Conservation (phyloP, 2,797 vertebrate genomes). For the Sparus aurata region DNA sequence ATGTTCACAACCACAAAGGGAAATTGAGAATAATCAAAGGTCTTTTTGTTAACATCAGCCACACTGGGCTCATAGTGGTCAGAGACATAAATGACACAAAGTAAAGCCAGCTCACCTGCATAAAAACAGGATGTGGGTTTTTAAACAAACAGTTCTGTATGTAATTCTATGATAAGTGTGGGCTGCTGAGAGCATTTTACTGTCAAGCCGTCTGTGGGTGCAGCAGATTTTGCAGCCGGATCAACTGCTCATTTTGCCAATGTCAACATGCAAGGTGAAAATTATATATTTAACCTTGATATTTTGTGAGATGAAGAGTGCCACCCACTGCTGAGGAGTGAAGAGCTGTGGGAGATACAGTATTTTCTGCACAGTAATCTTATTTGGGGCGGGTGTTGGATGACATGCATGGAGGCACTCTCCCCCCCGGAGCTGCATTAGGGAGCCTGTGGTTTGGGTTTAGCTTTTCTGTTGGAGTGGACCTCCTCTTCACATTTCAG, state of each 20-base stretch:
- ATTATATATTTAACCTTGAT: constrained; percentile 38
- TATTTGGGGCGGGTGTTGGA: constrained; percentile 65
- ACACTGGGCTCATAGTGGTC: background rate
- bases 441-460: constrained; percentile 27
- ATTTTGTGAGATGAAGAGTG: constrained; percentile 21
- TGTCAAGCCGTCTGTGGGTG: constrained; percentile 21
- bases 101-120: background rate
- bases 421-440: constrained; percentile 48
- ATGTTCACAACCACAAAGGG: background rate
- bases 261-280: constrained; percentile 32
- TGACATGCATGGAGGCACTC: constrained; percentile 46
- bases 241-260: constrained; percentile 20
- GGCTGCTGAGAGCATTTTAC: constrained; percentile 6
- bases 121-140: constrained; percentile 33
- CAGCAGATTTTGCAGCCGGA: constrained; percentile 13
- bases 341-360: constrained; percentile 43
- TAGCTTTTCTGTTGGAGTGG: constrained; percentile 4
- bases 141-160: constrained; percentile 11
- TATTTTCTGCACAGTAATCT: constrained; percentile 73
- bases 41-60: constrained; percentile 5
- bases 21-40: constrained; percentile 22
- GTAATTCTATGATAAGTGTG: constrained; percentile 10
- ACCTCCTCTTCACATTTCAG: constrained; percentile 9
- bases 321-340: background rate
- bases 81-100: background rate